A percentile compares a stretch with the other conserved stretches of the same genome.
Evolutionary conservation across 2,888 invertebrate genomes (phyloP).

Genomic region (Aelia acuminata): DNA sequence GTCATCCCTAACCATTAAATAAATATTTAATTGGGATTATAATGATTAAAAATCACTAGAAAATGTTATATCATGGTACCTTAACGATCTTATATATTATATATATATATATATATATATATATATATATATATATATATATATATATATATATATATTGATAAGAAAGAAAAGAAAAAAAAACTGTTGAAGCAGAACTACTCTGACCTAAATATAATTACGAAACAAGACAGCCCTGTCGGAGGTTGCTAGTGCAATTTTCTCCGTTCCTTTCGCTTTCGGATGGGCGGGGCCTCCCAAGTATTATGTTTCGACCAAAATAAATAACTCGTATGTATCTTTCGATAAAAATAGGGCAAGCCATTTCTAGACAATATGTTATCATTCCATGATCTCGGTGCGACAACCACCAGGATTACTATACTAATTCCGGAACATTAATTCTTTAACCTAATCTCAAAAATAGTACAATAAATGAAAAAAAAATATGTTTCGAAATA

Average conservation of each 20-base stretch:
- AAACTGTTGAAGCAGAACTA: slow-evolving; percentile 30
- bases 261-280: slow-evolving; percentile 46
- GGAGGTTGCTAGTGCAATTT: slow-evolving; percentile 17
- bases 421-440: background rate
- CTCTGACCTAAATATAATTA: slow-evolving; percentile 46
- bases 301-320: background rate
- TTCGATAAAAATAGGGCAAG: background rate
- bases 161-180: background rate
- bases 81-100: too few species aligned
- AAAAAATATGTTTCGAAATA: background rate
- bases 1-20: too few species aligned
- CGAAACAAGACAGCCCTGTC: slow-evolving; percentile 15
- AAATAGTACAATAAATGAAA: background rate
- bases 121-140: too few species aligned
- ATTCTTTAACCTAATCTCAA: background rate
- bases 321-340: background rate
- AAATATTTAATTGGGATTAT: background rate
- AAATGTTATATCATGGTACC: too few species aligned
- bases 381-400: background rate
- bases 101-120: too few species aligned
- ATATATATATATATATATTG: too few species aligned
- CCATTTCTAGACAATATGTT: background rate
- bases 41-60: background rate
- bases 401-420: background rate
- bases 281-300: background rate